Percentiles rank a stretch among this genome's conserved stretches.
Conservation (phyloP, 1,140 invertebrate genomes). For the Sitophilus oryzae region DNA sequence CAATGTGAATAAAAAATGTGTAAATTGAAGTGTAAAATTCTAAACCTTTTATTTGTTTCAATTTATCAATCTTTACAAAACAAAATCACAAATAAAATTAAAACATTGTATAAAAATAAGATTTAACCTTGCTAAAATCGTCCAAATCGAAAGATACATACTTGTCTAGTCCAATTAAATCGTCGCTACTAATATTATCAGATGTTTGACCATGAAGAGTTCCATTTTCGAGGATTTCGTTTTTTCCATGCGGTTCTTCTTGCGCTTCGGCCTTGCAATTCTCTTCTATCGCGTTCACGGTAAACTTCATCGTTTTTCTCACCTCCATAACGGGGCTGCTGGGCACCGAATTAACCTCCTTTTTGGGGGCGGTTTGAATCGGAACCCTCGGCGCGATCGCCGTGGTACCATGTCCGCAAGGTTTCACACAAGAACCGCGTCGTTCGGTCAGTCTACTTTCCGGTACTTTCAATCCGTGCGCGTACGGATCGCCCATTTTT, state of each 20-base stretch:
- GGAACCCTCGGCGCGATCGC: conserved; percentile 37
- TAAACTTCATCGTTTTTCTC: conserved; percentile 25
- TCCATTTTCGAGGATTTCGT: conserved; percentile 3
- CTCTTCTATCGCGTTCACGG: conserved; percentile 16
- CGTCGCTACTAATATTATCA: neutral
- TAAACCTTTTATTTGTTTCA: no score
- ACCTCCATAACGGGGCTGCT: conserved; percentile 35
- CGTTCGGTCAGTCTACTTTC: conserved; percentile 16
- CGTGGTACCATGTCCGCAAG: conserved; percentile 41
- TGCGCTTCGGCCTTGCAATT: neutral
- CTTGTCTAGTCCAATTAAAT: conserved; percentile 10
- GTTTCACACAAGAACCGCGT: conserved; percentile 32
- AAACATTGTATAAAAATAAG: neutral
- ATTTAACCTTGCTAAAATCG: neutral
- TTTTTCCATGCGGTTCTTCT: conserved; percentile 8
- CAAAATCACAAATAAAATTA: neutral
- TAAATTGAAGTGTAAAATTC: no score
- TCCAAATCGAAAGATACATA: conserved; percentile 5
- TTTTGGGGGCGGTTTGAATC: conserved; percentile 11
- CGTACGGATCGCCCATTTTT: conserved; percentile 24
- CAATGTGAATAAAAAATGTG: no score
- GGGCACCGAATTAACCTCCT: conserved; percentile 27
- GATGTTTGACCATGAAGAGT: neutral
- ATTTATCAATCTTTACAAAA: neutral
- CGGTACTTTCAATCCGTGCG: conserved; percentile 17